Evolutionary conservation across 2,113 vertebrate genomes (phyloP).

Genomic region (Tragelaphus strepsiceros): DNA sequence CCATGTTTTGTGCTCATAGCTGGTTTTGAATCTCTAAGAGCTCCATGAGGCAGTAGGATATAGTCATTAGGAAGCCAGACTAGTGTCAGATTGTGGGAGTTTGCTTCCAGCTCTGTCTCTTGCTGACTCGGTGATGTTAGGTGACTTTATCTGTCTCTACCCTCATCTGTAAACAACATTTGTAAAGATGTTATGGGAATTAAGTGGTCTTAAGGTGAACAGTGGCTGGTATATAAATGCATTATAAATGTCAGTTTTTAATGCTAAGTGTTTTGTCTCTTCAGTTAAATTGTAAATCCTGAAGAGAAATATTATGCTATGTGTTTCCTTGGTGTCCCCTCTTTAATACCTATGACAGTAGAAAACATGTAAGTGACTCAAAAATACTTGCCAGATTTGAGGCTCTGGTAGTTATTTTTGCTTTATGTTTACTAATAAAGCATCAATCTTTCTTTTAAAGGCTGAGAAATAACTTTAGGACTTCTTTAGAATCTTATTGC

Average conservation of each 20-base stretch:
- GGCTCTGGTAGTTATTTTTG: conserved; percentile 32
- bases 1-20: not conserved
- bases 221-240: not conserved
- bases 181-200: conserved; percentile 11
- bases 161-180: not conserved
- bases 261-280: not conserved
- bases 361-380: not conserved
- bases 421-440: conserved; percentile 24
- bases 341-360: not conserved
- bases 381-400: conserved; percentile 23
- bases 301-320: not conserved
- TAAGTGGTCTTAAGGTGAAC: not conserved
- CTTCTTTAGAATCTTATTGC: not conserved
- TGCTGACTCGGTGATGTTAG: not conserved
- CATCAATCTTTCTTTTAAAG: not conserved
- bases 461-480: conserved; percentile 20
- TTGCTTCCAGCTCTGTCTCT: not conserved
- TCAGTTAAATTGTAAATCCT: not conserved
- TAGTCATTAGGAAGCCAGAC: not conserved
- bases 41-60: not conserved
- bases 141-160: not conserved
- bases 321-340: not conserved
- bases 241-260: not conserved
- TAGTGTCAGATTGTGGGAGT: not conserved
- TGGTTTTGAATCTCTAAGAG: not conserved